phyloP scores from a whole-genome alignment of 2,797 vertebrate species.

The Chaenodraco wilsoni region DNA sequence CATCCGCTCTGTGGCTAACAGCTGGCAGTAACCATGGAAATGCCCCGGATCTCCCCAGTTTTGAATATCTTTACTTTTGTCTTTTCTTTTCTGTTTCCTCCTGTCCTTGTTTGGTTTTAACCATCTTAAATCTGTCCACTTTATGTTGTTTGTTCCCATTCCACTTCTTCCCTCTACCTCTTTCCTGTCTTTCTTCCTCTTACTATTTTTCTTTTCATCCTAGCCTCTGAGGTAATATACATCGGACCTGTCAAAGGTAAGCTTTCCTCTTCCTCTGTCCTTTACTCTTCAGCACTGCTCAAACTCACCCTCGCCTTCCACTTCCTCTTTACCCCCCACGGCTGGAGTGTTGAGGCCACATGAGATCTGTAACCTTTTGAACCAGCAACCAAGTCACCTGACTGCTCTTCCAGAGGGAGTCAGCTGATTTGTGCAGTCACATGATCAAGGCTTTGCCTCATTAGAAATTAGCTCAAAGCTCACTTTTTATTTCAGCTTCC shows the following conservation, averaged over 20 bases:
- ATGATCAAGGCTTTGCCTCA: slow-evolving; percentile 62
- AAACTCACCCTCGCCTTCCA: slow-evolving; percentile 36
- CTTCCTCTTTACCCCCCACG: slow-evolving; percentile 36
- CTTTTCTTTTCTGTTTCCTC: slow-evolving; percentile 37
- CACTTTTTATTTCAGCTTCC: slow-evolving; percentile 41
- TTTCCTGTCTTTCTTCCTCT: slow-evolving; percentile 62
- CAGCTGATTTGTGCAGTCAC: slow-evolving; percentile 71
- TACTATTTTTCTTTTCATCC: slow-evolving; percentile 83
- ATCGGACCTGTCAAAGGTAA: slow-evolving; percentile 99
- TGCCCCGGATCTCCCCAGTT: slow-evolving; percentile 48
- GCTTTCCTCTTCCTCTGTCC: slow-evolving; percentile 80
- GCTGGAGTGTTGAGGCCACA: slow-evolving; percentile 70
- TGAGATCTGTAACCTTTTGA: slow-evolving; percentile 62
- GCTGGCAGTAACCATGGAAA: slow-evolving; percentile 59
- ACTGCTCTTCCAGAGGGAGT: slow-evolving; percentile 60
- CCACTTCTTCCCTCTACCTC: slow-evolving; percentile 43
- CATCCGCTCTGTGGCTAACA: slow-evolving; percentile 49
- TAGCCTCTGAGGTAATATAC: slow-evolving; percentile 99
- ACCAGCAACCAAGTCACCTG: slow-evolving; percentile 71
- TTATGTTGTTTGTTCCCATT: slow-evolving; percentile 68
- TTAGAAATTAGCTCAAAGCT: slow-evolving; percentile 56
- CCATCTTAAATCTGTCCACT: slow-evolving; percentile 74
- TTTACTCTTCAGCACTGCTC: slow-evolving; percentile 73
- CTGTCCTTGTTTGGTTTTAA: slow-evolving; percentile 43
- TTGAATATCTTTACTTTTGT: slow-evolving; percentile 50